These are phyloP conservation scores for Eolophus roseicapilla DNA, from an alignment of 2,113 vertebrate species.

Conservation along the genomic window DNA sequence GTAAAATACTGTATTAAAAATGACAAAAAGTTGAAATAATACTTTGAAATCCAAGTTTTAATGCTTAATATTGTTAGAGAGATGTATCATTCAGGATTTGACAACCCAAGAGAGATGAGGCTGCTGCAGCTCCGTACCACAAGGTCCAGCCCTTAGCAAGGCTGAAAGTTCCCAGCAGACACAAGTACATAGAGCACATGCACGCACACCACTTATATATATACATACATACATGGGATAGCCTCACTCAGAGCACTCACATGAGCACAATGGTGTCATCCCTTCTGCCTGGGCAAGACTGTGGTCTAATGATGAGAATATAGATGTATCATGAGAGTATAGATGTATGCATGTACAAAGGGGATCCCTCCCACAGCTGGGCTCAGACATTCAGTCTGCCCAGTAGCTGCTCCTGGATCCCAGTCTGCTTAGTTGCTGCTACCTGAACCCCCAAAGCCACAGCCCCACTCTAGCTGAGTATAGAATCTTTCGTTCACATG, in stretches of 20 bases:
- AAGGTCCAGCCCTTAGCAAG: background rate
- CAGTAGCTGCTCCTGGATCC: background rate
- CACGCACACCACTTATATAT: rapidly evolving
- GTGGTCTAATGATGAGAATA: background rate
- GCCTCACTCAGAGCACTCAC: background rate
- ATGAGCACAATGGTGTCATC: background rate
- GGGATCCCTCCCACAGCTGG: background rate
- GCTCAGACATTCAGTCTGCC: background rate
- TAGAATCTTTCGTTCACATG: rapidly evolving
- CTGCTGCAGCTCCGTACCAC: background rate
- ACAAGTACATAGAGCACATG: background rate
- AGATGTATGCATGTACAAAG: background rate
- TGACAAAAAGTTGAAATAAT: background rate
- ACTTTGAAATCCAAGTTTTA: background rate
- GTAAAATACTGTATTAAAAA: background rate
- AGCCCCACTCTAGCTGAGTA: background rate
- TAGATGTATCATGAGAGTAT: too few species aligned
- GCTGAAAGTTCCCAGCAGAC: background rate
- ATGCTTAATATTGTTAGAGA: background rate
- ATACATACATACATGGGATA: rapidly evolving
- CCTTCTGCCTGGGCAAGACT: background rate
- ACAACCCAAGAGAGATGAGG: background rate
- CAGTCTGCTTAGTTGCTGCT: background rate
- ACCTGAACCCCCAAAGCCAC: background rate
- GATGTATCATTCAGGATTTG: background rate